Percentiles rank a stretch among this genome's conserved stretches.
Conservation (phyloP, 2,888 invertebrate genomes). For the Tetranychus truncatus region DNA sequence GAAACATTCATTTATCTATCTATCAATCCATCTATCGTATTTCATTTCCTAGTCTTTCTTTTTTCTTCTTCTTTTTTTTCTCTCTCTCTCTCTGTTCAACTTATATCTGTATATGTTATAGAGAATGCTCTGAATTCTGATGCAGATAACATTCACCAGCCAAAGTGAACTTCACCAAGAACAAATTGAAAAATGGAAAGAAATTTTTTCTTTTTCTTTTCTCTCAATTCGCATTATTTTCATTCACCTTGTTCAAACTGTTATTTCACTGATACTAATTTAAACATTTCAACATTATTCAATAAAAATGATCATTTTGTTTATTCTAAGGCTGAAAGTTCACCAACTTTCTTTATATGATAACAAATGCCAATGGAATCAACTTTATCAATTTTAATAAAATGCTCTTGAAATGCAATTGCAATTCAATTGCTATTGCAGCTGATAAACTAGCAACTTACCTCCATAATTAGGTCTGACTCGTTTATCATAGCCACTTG, state of each 20-base stretch:
- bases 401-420: not conserved
- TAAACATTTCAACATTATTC: too few relatives aligned
- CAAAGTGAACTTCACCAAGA: not conserved
- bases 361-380: too few relatives aligned
- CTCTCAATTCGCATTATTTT: not conserved
- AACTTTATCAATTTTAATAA: too few relatives aligned
- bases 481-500: conserved; percentile 95
- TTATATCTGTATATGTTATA: not conserved
- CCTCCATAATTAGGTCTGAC: conserved; percentile 77
- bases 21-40: not conserved
- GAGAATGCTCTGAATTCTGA: conserved; percentile 1
- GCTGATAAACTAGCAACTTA: not conserved
- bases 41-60: not conserved
- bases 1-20: not conserved
- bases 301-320: too few relatives aligned
- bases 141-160: not conserved
- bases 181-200: not conserved
- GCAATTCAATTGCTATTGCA: not conserved
- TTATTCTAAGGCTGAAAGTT: too few relatives aligned
- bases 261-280: not conserved
- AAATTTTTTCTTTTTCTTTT: not conserved
- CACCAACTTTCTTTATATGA: too few relatives aligned
- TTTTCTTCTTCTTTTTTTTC: not conserved
- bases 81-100: not conserved
- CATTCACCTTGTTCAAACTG: not conserved